Percentiles rank a stretch among this genome's conserved stretches.
phyloP scores from a whole-genome alignment of 2,113 vertebrate genomes.

The Phyllopteryx taeniolatus region DNA sequence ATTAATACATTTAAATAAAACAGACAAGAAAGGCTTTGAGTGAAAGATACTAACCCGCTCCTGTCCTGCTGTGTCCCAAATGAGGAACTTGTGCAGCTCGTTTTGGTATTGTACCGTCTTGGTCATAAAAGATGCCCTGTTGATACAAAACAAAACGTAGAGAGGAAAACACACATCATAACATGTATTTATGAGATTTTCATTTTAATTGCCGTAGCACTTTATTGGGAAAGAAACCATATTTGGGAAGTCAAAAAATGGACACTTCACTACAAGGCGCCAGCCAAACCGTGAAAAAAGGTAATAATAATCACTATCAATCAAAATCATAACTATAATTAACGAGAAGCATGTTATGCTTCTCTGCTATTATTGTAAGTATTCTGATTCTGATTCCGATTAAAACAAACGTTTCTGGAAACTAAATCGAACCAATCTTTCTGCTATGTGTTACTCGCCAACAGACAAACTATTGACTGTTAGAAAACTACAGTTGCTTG shows the following conservation, averaged over 20 bases:
- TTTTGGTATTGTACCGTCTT: slow-evolving; percentile 97
- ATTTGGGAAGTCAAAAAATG: not conserved
- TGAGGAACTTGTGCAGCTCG: slow-evolving; percentile 94
- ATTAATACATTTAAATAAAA: not conserved
- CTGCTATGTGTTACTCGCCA: too few species aligned
- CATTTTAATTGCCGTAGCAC: not conserved
- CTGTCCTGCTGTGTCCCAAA: slow-evolving; percentile 96
- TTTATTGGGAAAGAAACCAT: not conserved
- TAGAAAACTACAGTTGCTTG: too few species aligned
- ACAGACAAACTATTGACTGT: too few species aligned
- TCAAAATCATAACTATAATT: not conserved
- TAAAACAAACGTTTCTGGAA: too few species aligned
- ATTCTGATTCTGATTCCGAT: too few species aligned
- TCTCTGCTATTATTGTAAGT: too few species aligned
- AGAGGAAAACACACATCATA: not conserved
- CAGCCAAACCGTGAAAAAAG: not conserved
- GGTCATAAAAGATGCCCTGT: slow-evolving; percentile 96
- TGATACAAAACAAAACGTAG: not conserved
- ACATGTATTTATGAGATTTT: not conserved
- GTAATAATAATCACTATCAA: not conserved
- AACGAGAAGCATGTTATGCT: not conserved
- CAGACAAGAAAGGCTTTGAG: not conserved
- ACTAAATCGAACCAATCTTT: too few species aligned
- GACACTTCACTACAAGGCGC: not conserved
- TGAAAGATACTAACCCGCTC: slow-evolving; percentile 81